Percentiles rank a stretch among this genome's conserved stretches.
Evolutionary conservation across 2,797 vertebrate genomes (phyloP).

Genomic region (Dendrocincla tyrannina): DNA sequence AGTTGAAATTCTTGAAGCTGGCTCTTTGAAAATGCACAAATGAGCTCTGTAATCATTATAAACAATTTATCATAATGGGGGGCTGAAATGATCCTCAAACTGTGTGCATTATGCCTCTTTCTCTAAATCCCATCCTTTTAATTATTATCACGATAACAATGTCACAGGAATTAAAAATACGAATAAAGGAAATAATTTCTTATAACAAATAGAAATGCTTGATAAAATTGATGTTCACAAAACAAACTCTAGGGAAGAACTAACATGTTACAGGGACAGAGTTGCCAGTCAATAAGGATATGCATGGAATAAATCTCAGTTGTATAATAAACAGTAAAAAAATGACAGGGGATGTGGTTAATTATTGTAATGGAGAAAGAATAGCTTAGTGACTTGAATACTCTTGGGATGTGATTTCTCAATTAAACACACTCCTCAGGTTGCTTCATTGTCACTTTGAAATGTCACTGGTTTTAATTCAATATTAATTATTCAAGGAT

Average conservation of each 20-base stretch:
- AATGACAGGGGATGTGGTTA: conserved; percentile 21
- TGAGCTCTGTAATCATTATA: background rate
- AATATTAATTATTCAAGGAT: conserved; percentile 30
- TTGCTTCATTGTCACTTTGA: conserved; percentile 15
- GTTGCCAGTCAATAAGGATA: background rate
- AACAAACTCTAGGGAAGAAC: background rate
- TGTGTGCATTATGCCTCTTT: background rate
- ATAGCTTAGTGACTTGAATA: background rate
- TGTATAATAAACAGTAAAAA: conserved; percentile 32
- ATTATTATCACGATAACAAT: background rate
- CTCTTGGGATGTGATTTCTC: conserved; percentile 32
- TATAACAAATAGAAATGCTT: background rate
- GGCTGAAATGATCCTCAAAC: background rate
- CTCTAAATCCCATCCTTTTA: background rate
- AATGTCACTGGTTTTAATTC: conserved; percentile 33
- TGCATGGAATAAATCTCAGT: background rate
- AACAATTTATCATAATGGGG: background rate
- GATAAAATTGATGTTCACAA: background rate
- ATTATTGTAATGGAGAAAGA: background rate
- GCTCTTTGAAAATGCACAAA: background rate
- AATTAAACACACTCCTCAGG: background rate
- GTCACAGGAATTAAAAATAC: background rate
- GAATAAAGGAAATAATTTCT: background rate
- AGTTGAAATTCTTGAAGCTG: background rate
- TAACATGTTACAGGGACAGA: background rate